phyloP scores from a whole-genome alignment of 92 coral and sea anemone genomes.

The Diadumene lineata region DNA sequence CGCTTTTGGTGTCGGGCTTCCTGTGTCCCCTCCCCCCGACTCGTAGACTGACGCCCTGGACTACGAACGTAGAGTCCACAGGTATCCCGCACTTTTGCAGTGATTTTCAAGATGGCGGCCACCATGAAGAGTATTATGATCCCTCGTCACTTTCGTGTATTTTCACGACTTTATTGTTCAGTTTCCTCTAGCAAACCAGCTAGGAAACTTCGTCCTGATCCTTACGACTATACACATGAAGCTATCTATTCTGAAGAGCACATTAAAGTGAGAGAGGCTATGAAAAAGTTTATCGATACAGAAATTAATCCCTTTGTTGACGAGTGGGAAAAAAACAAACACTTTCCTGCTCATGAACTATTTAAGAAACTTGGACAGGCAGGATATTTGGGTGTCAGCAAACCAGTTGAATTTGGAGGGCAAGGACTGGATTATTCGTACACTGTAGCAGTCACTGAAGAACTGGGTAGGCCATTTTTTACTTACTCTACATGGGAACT shows the following conservation, averaged over 20 bases:
- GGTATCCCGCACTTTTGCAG: not conserved
- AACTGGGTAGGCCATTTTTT: slow-evolving; percentile 71
- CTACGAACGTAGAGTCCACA: not conserved
- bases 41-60: too few species aligned
- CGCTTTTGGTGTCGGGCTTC: too few species aligned
- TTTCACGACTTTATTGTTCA: slow-evolving; percentile 55
- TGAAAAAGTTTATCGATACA: slow-evolving; percentile 84
- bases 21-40: not conserved
- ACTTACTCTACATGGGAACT: not conserved
- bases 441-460: slow-evolving; percentile 97
- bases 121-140: slow-evolving; percentile 19
- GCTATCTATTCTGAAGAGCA: slow-evolving; percentile 86
- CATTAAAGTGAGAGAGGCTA: slow-evolving; percentile 76
- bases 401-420: slow-evolving; percentile 95
- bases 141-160: slow-evolving; percentile 31
- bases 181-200: slow-evolving; percentile 31
- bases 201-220: slow-evolving; percentile 62
- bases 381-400: slow-evolving; percentile 92
- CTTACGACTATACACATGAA: slow-evolving; percentile 75
- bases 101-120: slow-evolving; percentile 56
- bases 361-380: slow-evolving; percentile 92
- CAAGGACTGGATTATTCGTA: slow-evolving; percentile 91
- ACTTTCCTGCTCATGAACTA: slow-evolving; percentile 93
- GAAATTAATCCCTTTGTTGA: slow-evolving; percentile 98
- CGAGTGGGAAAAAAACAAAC: slow-evolving; percentile 89